Conservation (phyloP, 2,888 invertebrate genomes). For the Aspidapion aeneum region DNA sequence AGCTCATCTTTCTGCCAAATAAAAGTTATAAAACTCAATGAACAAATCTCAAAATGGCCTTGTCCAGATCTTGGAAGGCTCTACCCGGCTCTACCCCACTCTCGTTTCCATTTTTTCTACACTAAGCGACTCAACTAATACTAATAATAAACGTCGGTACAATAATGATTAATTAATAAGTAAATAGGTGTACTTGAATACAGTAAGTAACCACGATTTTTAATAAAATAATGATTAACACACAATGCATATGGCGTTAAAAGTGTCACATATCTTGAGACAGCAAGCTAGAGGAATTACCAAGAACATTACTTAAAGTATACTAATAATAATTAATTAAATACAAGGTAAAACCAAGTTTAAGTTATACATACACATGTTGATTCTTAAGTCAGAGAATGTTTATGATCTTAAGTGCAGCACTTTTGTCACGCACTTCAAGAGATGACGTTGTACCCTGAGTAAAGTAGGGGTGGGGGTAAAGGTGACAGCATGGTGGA, state of each 20-base stretch:
- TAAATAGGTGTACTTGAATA: slow-evolving; percentile 47
- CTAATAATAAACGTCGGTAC: slow-evolving; percentile 42
- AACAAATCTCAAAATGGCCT: slow-evolving; percentile 33
- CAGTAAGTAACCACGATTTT: slow-evolving; percentile 47
- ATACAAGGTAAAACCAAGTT: too few species aligned
- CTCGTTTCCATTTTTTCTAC: slow-evolving; percentile 29
- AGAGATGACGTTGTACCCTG: too few species aligned
- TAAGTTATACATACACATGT: too few species aligned
- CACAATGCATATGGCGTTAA: slow-evolving; percentile 47
- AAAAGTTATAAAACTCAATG: slow-evolving; percentile 28
- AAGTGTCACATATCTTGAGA: slow-evolving; percentile 47
- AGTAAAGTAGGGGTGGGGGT: too few species aligned
- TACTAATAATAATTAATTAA: too few species aligned
- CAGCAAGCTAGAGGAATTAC: slow-evolving; percentile 49
- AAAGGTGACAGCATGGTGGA: too few species aligned
- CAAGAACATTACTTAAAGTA: too few species aligned
- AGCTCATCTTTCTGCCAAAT: slow-evolving; percentile 26
- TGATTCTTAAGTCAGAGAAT: too few species aligned
- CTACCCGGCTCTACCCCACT: slow-evolving; percentile 24
- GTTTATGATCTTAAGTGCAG: too few species aligned
- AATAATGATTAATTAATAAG: slow-evolving; percentile 41
- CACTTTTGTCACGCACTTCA: too few species aligned
- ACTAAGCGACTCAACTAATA: slow-evolving; percentile 46
- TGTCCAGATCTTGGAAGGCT: slow-evolving; percentile 21
- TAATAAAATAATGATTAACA: slow-evolving; percentile 46